phyloP scores from a whole-genome alignment of 2,113 vertebrate genomes.

The Halcyon senegalensis region DNA sequence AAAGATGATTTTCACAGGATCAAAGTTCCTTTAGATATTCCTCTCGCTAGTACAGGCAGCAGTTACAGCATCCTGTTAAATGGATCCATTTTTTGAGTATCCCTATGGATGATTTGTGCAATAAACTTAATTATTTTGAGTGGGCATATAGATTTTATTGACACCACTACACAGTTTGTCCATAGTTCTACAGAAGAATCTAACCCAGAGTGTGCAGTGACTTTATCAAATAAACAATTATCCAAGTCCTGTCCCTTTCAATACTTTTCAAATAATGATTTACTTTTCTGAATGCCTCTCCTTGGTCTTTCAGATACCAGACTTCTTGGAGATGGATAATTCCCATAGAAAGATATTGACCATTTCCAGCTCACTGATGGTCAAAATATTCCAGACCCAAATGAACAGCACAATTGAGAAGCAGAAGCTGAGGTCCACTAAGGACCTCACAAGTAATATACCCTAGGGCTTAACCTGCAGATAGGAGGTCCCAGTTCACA shows the following conservation, averaged over 20 bases:
- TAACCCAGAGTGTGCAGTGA: background rate
- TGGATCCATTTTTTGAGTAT: accelerated
- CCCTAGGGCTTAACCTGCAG: background rate
- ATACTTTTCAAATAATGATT: background rate
- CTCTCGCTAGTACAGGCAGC: accelerated
- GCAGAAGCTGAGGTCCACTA: background rate
- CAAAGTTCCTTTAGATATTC: background rate
- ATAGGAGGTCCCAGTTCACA: background rate
- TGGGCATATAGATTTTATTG: background rate
- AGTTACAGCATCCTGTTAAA: background rate
- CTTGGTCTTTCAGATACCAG: background rate
- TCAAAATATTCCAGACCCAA: background rate
- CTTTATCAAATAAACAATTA: background rate
- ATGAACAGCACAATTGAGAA: background rate
- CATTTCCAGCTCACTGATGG: background rate
- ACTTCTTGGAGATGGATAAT: background rate
- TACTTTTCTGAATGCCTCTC: background rate
- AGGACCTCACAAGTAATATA: background rate
- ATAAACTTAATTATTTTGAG: background rate
- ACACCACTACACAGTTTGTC: background rate
- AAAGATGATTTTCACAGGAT: background rate
- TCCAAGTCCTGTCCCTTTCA: background rate
- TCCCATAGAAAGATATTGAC: background rate
- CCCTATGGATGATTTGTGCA: background rate
- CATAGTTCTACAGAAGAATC: background rate